Evolutionary conservation across 2,888 invertebrate species (phyloP), one percentile per base, ranked within the genome.

Genomic region (Caenorhabditis angaria): DNA sequence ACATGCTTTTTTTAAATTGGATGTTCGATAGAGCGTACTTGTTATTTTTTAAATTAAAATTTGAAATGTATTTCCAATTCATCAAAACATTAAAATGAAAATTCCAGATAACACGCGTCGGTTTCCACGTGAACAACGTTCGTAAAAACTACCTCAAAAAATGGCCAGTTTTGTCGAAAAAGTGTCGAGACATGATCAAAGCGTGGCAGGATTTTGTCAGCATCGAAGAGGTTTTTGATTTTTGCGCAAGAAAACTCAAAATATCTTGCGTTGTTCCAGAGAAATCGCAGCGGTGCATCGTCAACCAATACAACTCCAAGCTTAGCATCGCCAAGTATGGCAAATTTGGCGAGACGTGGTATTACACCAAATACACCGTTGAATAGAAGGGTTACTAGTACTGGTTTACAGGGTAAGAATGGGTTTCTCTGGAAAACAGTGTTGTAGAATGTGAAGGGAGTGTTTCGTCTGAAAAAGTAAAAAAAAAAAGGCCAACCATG

Each of bases 311-410:
- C 78, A 5, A 85, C 85, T 20, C 85, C 85, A 24, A 76, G 76
- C 53, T 68, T 85, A 55, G 67, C 81, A 8, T 84, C 85, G n/a
- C 85, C 85, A 10, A 80, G 81, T 28, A 60, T 82, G 8, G 78
- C 77, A n/a, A 72, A 59, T 58, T 61, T 80, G 25, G 58, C 63
- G 61, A 68, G 81, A 41, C 70, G 83, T 29, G 79, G 79, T 27
- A 70, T 83, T 18, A 85, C 85, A 1, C 85, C 85, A n/a, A 76
- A 78, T 22, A 83, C 83, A 10, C 82, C 82, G n/a, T 73, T 65
- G 12, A 69, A 65, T 20, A 55, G 74, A 51, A 63, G 77, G 14
- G 72, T 80, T 55, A 76, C 80, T 12, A 76, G 74, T 10, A 80
- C 81, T 10, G 81, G 80, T n/a, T 54, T 80, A 10, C 67, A 63